Percentiles rank a stretch among this genome's conserved stretches.
Evolutionary conservation across 2,113 vertebrate genomes (phyloP).

Genomic region (Chaetorhynchus papuensis): DNA sequence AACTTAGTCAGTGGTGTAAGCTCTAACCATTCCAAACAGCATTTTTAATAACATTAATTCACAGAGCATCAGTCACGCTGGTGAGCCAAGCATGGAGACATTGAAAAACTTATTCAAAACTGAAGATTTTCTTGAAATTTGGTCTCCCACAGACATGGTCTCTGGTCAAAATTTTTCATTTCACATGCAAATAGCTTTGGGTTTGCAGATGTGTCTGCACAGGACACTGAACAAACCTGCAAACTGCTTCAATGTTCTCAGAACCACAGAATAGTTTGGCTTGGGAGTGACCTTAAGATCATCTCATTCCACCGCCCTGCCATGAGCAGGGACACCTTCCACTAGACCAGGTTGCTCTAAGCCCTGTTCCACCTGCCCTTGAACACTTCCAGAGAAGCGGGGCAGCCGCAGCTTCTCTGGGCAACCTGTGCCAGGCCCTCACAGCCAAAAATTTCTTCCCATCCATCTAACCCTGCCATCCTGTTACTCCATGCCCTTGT

Average conservation of each 20-base stretch:
- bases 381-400: background rate
- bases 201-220: background rate
- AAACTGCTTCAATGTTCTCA: background rate
- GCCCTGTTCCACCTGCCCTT: background rate
- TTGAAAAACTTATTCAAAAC: background rate
- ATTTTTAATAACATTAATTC: background rate
- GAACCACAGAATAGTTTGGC: background rate
- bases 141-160: background rate
- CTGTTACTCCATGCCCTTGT: background rate
- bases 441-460: background rate
- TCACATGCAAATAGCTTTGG: background rate
- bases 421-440: background rate
- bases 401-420: background rate
- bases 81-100: background rate
- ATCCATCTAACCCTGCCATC: background rate
- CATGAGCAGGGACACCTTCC: background rate
- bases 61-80: accelerated
- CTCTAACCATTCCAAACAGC: background rate
- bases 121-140: background rate
- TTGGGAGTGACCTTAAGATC: background rate
- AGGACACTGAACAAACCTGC: background rate
- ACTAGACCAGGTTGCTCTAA: background rate
- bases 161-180: background rate
- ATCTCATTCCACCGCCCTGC: background rate
- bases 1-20: constrained; percentile 3